phyloP scores from a whole-genome alignment of 1,140 invertebrate genomes.

The Magallana ariakensis region DNA sequence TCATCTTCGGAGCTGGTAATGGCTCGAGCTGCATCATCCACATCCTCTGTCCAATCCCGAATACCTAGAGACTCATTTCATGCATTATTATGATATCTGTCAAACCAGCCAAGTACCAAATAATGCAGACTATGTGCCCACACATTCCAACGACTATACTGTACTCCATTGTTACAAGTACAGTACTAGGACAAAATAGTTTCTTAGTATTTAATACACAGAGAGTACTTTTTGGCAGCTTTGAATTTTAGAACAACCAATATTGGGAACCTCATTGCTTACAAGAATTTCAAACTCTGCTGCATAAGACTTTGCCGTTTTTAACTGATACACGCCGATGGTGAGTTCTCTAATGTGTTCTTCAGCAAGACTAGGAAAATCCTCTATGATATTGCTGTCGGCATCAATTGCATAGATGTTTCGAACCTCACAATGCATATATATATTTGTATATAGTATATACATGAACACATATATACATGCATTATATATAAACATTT shows the following conservation, averaged over 20 bases:
- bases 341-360: not conserved
- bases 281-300: no score
- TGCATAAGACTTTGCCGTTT: no score
- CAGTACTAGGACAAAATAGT: no score
- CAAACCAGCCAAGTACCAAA: constrained; percentile 36
- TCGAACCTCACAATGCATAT: no score
- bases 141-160: constrained; percentile 34
- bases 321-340: constrained; percentile 31
- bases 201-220: constrained; percentile 12
- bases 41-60: no score
- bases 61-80: no score
- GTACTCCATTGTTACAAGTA: not conserved
- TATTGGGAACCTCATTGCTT: not conserved
- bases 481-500: no score
- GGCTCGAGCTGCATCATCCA: not conserved
- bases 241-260: constrained; percentile 28
- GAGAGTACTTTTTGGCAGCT: not conserved
- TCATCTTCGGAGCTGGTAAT: not conserved
- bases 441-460: not conserved
- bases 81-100: no score
- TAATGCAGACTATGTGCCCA: constrained; percentile 14
- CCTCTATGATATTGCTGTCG: not conserved
- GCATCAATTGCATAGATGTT: not conserved
- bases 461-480: not conserved
- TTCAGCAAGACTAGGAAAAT: no score